Conservation (phyloP, 2,888 invertebrate species). For the Periphyllus acericola region DNA sequence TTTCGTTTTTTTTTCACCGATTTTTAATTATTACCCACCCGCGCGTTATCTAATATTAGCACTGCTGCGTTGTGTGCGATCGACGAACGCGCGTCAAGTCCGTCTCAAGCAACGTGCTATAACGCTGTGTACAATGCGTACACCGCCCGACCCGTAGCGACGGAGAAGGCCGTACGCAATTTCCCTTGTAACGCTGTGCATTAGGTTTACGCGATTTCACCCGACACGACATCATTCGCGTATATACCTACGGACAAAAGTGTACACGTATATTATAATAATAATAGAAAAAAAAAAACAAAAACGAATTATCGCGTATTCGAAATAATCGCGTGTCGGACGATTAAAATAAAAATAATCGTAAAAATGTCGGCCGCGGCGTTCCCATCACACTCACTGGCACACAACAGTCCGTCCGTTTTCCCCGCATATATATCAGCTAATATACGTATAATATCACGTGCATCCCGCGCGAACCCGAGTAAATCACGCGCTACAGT, state of each 20-base stretch:
- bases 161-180: neutral
- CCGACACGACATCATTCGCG: neutral
- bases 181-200: neutral
- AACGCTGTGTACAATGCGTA: too few relatives aligned
- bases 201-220: constrained; percentile 39
- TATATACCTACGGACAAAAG: too few relatives aligned
- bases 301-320: constrained; percentile 33
- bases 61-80: too few relatives aligned
- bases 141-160: neutral
- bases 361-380: constrained; percentile 41
- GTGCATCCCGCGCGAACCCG: constrained; percentile 41
- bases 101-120: too few relatives aligned
- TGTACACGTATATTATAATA: neutral
- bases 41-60: too few relatives aligned
- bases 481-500: constrained; percentile 49
- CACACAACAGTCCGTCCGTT: constrained; percentile 23
- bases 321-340: constrained; percentile 42
- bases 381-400: constrained; percentile 39
- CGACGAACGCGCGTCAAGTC: too few relatives aligned
- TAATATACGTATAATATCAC: constrained; percentile 23
- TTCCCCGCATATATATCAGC: neutral
- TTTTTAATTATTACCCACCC: neutral
- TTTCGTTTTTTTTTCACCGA: neutral
- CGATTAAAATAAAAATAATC: constrained; percentile 46
- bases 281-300: neutral